Conservation (phyloP, 1,140 invertebrate genomes). For the Orius laevigatus region DNA sequence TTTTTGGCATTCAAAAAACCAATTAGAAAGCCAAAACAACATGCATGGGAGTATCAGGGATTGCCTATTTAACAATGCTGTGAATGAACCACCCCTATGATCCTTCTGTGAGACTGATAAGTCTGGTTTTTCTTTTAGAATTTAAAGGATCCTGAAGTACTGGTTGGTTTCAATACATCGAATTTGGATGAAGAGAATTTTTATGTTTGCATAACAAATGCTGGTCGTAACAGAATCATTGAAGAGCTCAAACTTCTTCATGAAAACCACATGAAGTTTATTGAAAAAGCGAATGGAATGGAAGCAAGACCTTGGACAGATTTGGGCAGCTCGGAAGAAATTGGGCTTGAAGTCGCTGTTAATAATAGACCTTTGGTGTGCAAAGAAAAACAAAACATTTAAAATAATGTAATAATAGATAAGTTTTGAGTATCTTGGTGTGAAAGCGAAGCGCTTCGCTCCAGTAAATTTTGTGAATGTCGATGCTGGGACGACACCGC, state of each 20-base stretch:
- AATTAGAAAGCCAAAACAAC: too few relatives aligned
- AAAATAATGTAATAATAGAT: not conserved
- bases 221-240: constrained; percentile 29
- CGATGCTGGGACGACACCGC: not conserved
- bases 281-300: constrained; percentile 44
- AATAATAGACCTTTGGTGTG: constrained; percentile 14
- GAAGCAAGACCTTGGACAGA: constrained; percentile 37
- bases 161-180: constrained; percentile 50
- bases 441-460: not conserved
- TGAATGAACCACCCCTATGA: too few relatives aligned
- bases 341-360: constrained; percentile 27
- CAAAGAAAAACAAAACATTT: not conserved
- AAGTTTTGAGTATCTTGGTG: constrained; percentile 7
- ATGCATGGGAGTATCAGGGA: too few relatives aligned
- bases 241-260: constrained; percentile 34
- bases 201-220: constrained; percentile 44
- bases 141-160: constrained; percentile 35
- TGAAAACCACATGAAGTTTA: constrained; percentile 35
- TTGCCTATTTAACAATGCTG: too few relatives aligned
- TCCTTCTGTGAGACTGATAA: too few relatives aligned
- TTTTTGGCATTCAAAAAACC: too few relatives aligned
- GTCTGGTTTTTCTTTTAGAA: constrained; percentile 15
- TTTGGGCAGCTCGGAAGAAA: constrained; percentile 43
- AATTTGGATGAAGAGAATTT: constrained; percentile 37
- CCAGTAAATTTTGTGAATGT: not conserved